Evolutionary conservation across 1,140 invertebrate species (phyloP).

Genomic region (Chymomyza costata): DNA sequence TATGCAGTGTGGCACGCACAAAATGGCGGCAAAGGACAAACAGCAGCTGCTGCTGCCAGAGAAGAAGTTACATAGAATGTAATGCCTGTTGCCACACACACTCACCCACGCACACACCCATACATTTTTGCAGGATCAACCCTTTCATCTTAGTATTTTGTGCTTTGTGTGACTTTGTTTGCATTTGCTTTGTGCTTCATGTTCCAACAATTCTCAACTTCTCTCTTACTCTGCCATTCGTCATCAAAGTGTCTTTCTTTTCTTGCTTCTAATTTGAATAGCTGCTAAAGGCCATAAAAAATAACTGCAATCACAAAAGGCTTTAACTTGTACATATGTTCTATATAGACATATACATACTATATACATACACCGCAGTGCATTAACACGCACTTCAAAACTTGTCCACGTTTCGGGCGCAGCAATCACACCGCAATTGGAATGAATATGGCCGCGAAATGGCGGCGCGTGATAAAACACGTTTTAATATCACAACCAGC

Average conservation of each 20-base stretch:
- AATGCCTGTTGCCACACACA: slow-evolving; percentile 23
- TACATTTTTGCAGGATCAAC: slow-evolving; percentile 27
- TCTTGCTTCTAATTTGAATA: slow-evolving; percentile 17
- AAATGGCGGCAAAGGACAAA: slow-evolving; percentile 71
- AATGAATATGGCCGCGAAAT: slow-evolving; percentile 70
- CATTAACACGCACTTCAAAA: slow-evolving; percentile 72
- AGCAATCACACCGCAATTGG: slow-evolving; percentile 71
- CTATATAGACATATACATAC: slow-evolving; percentile 10
- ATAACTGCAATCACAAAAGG: slow-evolving; percentile 3
- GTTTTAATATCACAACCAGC: slow-evolving; percentile 59
- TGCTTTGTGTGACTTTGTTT: not conserved
- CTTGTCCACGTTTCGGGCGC: not conserved
- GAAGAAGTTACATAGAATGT: slow-evolving; percentile 9
- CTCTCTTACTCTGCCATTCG: too few species aligned
- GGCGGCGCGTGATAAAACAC: slow-evolving; percentile 73
- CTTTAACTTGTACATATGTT: slow-evolving; percentile 21
- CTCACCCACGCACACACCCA: not conserved
- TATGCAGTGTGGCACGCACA: slow-evolving; percentile 39
- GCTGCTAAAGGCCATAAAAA: slow-evolving; percentile 8
- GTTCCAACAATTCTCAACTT: too few species aligned
- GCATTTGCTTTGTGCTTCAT: slow-evolving; percentile 24
- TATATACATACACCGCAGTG: slow-evolving; percentile 27
- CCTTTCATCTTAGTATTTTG: slow-evolving; percentile 16
- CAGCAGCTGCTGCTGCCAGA: slow-evolving; percentile 55
- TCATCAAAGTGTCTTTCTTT: slow-evolving; percentile 22